Base-by-base conservation (phyloP, 2,797 vertebrate species). In the Alcedo atthis region DNA sequence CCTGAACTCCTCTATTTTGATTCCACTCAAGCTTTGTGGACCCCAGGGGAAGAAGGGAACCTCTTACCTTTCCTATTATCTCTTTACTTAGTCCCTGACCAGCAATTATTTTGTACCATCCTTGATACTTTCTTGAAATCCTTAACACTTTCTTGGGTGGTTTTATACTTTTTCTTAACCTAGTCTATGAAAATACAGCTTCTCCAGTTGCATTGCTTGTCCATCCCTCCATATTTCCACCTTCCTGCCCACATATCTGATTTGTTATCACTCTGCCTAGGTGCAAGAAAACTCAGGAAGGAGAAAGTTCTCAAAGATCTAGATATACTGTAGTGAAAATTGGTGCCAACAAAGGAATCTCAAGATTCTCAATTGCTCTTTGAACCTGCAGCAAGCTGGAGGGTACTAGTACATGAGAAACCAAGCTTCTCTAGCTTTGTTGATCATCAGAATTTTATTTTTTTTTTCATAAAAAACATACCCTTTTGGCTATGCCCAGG, bases 211-310 rank as follows among this genome's bases (percentile, higher is more conserved):
- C 28, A 30, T 24, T 28, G 13, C 16, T 10, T 67, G 16, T n/a
- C 28, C 25, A 33, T 22, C 51, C 42, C 5, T 84, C 46, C 33
- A 0, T 16, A 37, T 3, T 0, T 45, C 21, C 19, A 17, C 12
- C 10, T 53, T 10, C 15, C 51, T 51, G 13, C 5, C 12, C 35
- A 9, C 0, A 3, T 18, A 13, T 33, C 26, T 63, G 18, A 1
- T 16, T 37, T 19, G 6, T 1, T 19, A 55, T 15, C 46, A 32
- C 5, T 11, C 15, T 58, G 5, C 12, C 12, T 15, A n/a, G 6
- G 17, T 18, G 32, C n/a, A 48, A 59, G 6, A 2, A 73, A 64
- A 81, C 8, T 19, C 20, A 45, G 24, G 0, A 1, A 80, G 8
- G 19, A 63, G 21, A 74, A 81, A 63, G 3, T 2, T 55, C 68